phyloP scores from a whole-genome alignment of 2,113 vertebrate species.

The Oxyura jamaicensis region DNA sequence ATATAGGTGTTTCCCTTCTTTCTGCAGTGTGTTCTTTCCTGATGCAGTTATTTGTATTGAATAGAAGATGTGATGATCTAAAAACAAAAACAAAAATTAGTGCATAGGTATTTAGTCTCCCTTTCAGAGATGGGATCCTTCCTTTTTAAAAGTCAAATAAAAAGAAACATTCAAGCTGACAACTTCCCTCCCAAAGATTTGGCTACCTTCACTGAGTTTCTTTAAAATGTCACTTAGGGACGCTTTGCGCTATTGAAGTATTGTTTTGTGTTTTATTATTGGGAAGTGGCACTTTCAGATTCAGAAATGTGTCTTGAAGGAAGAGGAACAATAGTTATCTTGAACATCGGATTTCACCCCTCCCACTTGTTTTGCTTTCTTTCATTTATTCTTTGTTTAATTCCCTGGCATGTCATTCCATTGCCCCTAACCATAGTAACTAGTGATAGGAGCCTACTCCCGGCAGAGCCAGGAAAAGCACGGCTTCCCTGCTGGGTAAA shows the following conservation, averaged over 20 bases:
- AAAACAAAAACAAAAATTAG: not conserved
- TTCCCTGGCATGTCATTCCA: slow-evolving; percentile 57
- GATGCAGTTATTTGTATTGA: not conserved
- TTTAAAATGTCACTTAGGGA: slow-evolving; percentile 44
- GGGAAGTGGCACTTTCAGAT: slow-evolving; percentile 67
- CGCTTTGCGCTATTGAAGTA: slow-evolving; percentile 20
- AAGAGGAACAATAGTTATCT: slow-evolving; percentile 54
- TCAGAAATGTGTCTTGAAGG: slow-evolving; percentile 62
- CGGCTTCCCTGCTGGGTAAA: not conserved
- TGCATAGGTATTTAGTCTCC: accelerated
- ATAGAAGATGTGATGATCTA: not conserved
- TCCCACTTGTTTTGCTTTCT: slow-evolving; percentile 71
- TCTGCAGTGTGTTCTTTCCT: not conserved
- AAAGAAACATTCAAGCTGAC: slow-evolving; percentile 58
- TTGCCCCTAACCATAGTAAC: slow-evolving; percentile 65
- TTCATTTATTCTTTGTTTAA: slow-evolving; percentile 65
- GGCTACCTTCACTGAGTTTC: slow-evolving; percentile 34
- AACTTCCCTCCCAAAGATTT: slow-evolving; percentile 54
- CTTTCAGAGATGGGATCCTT: not conserved
- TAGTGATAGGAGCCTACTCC: not conserved
- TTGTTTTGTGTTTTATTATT: slow-evolving; percentile 59
- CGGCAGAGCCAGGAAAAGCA: not conserved
- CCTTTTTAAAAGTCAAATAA: not conserved
- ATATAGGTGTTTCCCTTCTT: not conserved
- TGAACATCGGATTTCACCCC: slow-evolving; percentile 52